Evolutionary conservation across 2,797 vertebrate species (phyloP), one percentile per base, ranked within the genome.

Genomic region (Sparidentex hasta): DNA sequence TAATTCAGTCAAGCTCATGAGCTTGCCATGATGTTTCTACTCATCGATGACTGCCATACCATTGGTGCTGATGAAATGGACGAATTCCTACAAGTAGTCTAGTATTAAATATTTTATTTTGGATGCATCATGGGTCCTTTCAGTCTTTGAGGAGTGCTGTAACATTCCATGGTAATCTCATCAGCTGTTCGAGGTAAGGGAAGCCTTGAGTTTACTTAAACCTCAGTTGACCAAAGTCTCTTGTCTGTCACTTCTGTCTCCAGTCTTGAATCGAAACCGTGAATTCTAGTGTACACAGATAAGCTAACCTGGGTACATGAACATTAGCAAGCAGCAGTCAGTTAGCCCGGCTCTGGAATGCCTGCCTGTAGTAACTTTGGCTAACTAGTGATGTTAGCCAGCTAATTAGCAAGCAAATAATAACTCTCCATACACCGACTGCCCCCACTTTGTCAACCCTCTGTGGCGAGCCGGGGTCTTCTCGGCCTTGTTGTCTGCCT

Each of bases 391-490:
- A 72, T 55, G 71, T 81, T 87, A 80, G 80, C 85, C 65, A 18
- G 83, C 85, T 80, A 85, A 88, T 89, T 86, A 84, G 76, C 89
- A 58, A 48, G 55, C 65, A 86, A 66, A 83, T 25, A 71, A 23
- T 13, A 82, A 56, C 52, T 71, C 52, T 25, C 47, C 56, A 38
- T 18, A 46, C 54, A 70, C 6, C 2, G 29, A 48, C 78, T 65
- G 46, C 25, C 62, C 47, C 43, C 66, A 72, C 82, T 68, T 23
- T 47, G 73, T 59, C 66, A 64, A 2, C 41, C 59, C 14, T 50
- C 38, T 7, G 27, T 48, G 47, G 29, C 12, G 27, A 80, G 47
- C 25, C 50, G n/a, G 47, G 50, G 47, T 12, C 70, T 46, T 51
- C 25, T 52, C 11, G 63, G 72, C 74, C 76, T 76, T 25, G 33